A percentile compares a stretch with the other conserved stretches of the same genome.
Evolutionary conservation across 2,797 vertebrate species (phyloP).

Genomic region (Crax fasciolata): DNA sequence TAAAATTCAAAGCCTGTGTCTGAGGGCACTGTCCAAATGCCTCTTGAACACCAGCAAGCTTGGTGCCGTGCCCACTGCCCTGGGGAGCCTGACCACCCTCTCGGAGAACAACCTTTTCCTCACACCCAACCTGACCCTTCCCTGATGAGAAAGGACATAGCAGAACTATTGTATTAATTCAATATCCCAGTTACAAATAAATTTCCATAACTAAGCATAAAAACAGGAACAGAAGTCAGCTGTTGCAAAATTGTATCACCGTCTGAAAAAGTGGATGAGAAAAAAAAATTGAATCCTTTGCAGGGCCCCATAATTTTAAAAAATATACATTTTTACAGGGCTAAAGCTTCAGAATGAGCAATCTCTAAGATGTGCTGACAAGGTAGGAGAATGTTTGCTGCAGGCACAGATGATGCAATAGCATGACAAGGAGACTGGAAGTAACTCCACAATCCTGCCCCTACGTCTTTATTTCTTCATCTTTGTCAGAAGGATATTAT

Average conservation of each 20-base stretch:
- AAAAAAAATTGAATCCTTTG: background rate
- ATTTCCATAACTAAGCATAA: background rate
- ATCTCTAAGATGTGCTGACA: background rate
- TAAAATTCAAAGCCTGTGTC: background rate
- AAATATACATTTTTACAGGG: background rate
- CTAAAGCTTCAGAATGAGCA: background rate
- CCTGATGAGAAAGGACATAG: background rate
- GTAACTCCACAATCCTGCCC: background rate
- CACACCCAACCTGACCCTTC: background rate
- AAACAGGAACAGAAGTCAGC: background rate
- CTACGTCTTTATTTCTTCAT: background rate
- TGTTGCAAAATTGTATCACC: background rate
- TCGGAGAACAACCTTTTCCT: background rate
- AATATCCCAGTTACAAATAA: background rate
- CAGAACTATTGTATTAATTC: background rate
- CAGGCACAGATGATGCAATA: background rate
- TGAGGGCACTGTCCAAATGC: background rate
- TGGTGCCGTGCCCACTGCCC: background rate
- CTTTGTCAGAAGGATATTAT: background rate
- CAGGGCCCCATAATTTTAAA: background rate
- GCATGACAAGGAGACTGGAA: background rate
- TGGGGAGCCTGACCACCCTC: background rate
- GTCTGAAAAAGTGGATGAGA: background rate
- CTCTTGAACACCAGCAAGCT: background rate
- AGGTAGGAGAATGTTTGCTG: background rate